These are phyloP conservation scores for Etheostoma nigrum DNA, from an alignment of 2,797 vertebrate species.

Conservation along the genomic window DNA sequence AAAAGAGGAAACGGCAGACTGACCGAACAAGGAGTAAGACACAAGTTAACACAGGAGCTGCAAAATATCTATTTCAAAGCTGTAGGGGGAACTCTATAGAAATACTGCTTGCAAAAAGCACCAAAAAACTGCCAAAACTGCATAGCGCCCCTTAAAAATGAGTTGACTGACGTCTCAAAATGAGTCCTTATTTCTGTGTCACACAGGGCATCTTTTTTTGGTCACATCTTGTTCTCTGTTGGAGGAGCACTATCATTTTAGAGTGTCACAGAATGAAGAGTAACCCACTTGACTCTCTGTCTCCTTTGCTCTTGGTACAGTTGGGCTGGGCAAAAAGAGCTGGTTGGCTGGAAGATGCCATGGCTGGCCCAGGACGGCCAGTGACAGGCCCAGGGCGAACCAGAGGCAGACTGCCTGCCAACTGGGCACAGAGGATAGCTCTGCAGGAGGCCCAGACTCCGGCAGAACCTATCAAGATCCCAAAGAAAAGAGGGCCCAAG, in stretches of 20 bases:
- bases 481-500: constrained; percentile 99
- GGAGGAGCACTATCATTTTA: neutral
- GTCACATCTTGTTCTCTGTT: neutral
- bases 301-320: constrained; percentile 57
- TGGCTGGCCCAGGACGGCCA: constrained; percentile 81
- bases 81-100: too few species aligned
- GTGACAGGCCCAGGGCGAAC: constrained; percentile 80
- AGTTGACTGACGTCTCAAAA: neutral
- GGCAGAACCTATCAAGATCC: constrained; percentile 93
- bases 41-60: too few species aligned
- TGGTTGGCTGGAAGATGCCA: constrained; percentile 81
- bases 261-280: neutral
- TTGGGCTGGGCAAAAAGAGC: constrained; percentile 82
- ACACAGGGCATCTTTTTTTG: too few species aligned
- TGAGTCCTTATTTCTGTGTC: neutral
- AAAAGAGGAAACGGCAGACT: too few species aligned
- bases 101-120: too few species aligned
- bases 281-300: constrained; percentile 10
- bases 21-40: too few species aligned
- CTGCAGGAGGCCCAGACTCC: constrained; percentile 87
- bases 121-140: too few species aligned
- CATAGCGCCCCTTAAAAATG: too few species aligned
- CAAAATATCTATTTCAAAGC: too few species aligned
- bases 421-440: constrained; percentile 87
- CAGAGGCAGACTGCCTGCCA: constrained; percentile 82